Evolutionary conservation across 2,113 vertebrate species (phyloP), one percentile per base, ranked within the genome.

Genomic region (Alaudala cheleensis): DNA sequence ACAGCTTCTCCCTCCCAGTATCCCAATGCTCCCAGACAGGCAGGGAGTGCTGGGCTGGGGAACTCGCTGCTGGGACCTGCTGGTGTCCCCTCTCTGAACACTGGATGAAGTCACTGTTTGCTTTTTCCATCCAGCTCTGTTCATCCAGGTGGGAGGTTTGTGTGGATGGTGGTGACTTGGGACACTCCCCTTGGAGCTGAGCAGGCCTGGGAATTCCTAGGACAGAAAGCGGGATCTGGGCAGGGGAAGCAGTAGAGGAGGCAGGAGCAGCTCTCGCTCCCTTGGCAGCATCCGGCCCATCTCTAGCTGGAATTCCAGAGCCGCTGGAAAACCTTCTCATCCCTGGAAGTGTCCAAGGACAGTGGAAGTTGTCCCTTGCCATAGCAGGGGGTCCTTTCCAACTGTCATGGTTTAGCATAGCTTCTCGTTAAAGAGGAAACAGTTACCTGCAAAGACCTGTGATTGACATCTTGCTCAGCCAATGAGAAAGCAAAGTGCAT

Each of bases 61-160:
- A 72, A 3, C 10, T 37, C 1, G 0, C 29, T 58, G n/a, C 40
- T 65, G 60, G 90, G 53, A 66, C 8, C 39, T 37, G 58, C 77
- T 76, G 73, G 39, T 39, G 24, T 56, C 26, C 33, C 24, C 37
- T 15, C 42, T 42, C 51, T 3, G 3, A 77, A 4, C 5, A 11
- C 45, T 40, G 70, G 33, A 4, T 37, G 39, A 42, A 17, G 31
- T 28, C 11, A 12, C 10, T 0, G 0, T 12, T 21, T n/a, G 13
- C 13, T 5, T 51, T 47, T 61, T 37, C 70, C 61, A 45, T 14
- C 53, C 2, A 1, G 29, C 34, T 42, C 42, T 42, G 42, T 15
- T 54, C 12, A 10, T 31, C 53, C 49, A 9, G 34, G 40, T 42
- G 40, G 40, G 14, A 42, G 6, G 8, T 28, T 50, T 8, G 0